Percentiles rank a stretch among this genome's conserved stretches.
phyloP scores from a whole-genome alignment of 1,140 invertebrate genomes.

The Arion vulgaris region DNA sequence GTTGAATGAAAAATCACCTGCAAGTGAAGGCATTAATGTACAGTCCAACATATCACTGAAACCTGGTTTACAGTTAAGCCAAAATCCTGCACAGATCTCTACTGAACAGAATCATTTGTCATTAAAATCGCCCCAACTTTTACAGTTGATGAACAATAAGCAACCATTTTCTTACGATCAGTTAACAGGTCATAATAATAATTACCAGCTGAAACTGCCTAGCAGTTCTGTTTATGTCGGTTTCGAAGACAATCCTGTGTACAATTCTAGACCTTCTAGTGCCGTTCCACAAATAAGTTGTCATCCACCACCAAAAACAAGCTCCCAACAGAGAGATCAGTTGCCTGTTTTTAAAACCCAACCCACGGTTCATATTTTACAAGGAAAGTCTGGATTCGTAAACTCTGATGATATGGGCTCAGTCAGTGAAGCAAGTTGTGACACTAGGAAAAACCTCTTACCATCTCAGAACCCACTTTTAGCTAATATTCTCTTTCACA shows the following conservation, averaged over 20 bases:
- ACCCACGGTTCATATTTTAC: background rate
- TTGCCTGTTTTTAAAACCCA: background rate
- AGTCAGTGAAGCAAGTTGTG: background rate
- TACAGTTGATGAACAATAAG: background rate
- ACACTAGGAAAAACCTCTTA: background rate
- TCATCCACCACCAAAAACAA: background rate
- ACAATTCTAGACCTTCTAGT: no score
- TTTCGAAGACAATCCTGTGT: no score
- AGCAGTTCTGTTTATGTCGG: no score
- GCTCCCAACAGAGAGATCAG: background rate
- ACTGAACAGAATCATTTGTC: background rate
- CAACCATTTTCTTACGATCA: background rate
- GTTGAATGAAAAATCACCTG: background rate
- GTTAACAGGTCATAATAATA: no score
- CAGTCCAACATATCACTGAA: background rate
- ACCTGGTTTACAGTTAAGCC: background rate
- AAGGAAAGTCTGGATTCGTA: background rate
- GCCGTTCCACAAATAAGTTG: background rate
- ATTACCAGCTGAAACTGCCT: no score
- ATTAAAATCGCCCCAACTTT: background rate
- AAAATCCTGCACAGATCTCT: background rate
- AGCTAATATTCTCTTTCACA: background rate
- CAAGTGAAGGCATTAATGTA: background rate
- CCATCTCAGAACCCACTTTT: constrained; percentile 2
- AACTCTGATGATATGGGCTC: background rate